These are phyloP conservation scores for Urocyon cinereoargenteus DNA, from an alignment of 2,797 vertebrate genomes.

Conservation along the genomic window DNA sequence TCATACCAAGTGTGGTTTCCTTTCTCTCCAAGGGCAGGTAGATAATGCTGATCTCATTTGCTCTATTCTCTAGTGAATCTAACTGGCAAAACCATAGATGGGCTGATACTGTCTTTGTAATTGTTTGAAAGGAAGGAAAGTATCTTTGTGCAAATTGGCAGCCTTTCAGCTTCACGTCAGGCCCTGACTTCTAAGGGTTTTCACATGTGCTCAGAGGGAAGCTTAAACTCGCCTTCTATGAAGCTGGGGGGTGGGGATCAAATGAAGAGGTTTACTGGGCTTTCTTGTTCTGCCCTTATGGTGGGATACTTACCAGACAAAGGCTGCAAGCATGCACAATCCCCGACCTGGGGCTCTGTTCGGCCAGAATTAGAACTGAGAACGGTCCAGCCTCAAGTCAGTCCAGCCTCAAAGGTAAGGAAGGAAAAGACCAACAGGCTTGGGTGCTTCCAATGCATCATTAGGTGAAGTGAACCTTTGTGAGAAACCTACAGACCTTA, in stretches of 20 bases:
- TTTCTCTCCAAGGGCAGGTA: slow-evolving; percentile 50
- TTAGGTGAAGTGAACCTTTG: background rate
- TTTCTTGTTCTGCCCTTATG: slow-evolving; percentile 53
- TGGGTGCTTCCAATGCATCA: background rate
- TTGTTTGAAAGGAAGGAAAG: slow-evolving; percentile 60
- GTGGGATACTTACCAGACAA: background rate
- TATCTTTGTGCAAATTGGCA: slow-evolving; percentile 38
- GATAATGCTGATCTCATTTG: slow-evolving; percentile 56
- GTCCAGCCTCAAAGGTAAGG: background rate
- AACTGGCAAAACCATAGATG: slow-evolving; percentile 55
- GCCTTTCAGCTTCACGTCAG: slow-evolving; percentile 22
- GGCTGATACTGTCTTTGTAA: slow-evolving; percentile 64
- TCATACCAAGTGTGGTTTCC: slow-evolving; percentile 53
- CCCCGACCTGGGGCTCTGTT: background rate
- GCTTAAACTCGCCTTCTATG: background rate
- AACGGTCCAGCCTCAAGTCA: background rate
- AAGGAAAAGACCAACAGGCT: background rate
- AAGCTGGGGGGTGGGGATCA: background rate
- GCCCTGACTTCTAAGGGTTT: background rate
- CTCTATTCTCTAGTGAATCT: slow-evolving; percentile 54
- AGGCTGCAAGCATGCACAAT: background rate
- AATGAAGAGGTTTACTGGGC: background rate
- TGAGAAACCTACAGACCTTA: background rate
- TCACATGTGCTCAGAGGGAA: background rate
- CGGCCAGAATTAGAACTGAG: background rate